phyloP scores from a whole-genome alignment of 2,888 invertebrate species.

The Lasioglossum malachurum region DNA sequence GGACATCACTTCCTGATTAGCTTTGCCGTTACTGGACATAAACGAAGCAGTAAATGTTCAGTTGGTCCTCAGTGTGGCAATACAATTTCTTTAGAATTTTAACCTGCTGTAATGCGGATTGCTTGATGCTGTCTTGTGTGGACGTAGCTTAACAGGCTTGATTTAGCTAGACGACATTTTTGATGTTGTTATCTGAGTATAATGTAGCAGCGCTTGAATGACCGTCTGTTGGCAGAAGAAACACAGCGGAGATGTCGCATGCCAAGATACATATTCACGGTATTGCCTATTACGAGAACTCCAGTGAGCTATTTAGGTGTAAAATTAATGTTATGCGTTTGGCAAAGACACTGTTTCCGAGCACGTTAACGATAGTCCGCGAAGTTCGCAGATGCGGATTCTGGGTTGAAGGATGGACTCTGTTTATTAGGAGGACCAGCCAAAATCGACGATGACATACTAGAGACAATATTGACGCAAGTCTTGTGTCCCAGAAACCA shows the following conservation, averaged over 20 bases:
- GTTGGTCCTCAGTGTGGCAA: background rate
- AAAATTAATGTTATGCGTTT: background rate
- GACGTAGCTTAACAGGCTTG: background rate
- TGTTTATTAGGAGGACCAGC: background rate
- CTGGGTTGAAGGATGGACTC: background rate
- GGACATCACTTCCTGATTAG: background rate
- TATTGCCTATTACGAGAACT: background rate
- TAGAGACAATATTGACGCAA: background rate
- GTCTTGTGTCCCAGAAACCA: background rate
- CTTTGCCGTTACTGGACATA: background rate
- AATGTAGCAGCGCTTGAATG: background rate
- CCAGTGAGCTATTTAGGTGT: background rate
- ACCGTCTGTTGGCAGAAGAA: background rate
- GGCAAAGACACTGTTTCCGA: background rate
- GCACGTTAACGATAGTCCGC: background rate
- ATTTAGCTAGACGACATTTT: background rate
- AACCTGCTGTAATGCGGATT: too few species aligned
- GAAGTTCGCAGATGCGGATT: background rate
- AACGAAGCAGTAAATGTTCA: background rate
- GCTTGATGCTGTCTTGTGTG: too few species aligned
- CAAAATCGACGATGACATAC: background rate
- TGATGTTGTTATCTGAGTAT: background rate
- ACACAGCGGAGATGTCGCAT: background rate
- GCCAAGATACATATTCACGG: background rate
- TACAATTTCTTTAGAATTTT: background rate